Evolutionary conservation across 2,888 invertebrate genomes (phyloP).

Genomic region (Hypolimnas misippus): DNA sequence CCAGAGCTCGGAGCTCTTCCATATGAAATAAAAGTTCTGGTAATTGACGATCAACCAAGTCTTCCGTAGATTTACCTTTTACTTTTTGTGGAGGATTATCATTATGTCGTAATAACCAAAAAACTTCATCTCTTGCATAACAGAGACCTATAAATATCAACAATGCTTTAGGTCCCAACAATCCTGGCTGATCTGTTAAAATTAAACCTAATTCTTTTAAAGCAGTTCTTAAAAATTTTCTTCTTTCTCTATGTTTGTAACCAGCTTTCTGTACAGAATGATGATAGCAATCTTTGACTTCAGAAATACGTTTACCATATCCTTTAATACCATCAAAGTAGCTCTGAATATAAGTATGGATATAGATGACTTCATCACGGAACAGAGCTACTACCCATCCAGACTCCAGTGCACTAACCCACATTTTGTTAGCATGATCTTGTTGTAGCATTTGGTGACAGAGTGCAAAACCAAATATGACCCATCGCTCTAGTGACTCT

Average conservation of each 20-base stretch:
- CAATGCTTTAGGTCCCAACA: constrained; percentile 98
- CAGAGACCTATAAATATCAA: constrained; percentile 98
- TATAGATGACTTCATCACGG: constrained; percentile 98
- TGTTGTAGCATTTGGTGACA: constrained; percentile 95
- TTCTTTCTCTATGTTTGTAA: constrained; percentile 95
- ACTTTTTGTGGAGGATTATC: constrained; percentile 97
- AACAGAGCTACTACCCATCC: constrained; percentile 97
- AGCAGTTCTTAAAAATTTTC: constrained; percentile 97
- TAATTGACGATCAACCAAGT: constrained; percentile 96
- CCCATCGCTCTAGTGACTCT: constrained; percentile 98
- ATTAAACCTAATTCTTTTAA: constrained; percentile 97
- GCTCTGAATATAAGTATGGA: constrained; percentile 95
- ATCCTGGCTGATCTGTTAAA: constrained; percentile 98
- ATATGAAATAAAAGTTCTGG: constrained; percentile 99
- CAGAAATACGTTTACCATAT: constrained; percentile 94
- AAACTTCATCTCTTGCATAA: constrained; percentile 97
- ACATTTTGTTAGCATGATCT: constrained; percentile 93
- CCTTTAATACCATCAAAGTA: constrained; percentile 98
- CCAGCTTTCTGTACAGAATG: constrained; percentile 96
- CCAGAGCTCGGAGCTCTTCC: constrained; percentile 97
- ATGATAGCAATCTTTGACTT: constrained; percentile 97
- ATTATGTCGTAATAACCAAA: constrained; percentile 97
- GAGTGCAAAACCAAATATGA: constrained; percentile 96
- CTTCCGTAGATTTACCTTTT: constrained; percentile 95
- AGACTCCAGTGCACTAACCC: constrained; percentile 95